phyloP scores from a whole-genome alignment of 1,140 invertebrate genomes.

The Hylaeus volcanicus region DNA sequence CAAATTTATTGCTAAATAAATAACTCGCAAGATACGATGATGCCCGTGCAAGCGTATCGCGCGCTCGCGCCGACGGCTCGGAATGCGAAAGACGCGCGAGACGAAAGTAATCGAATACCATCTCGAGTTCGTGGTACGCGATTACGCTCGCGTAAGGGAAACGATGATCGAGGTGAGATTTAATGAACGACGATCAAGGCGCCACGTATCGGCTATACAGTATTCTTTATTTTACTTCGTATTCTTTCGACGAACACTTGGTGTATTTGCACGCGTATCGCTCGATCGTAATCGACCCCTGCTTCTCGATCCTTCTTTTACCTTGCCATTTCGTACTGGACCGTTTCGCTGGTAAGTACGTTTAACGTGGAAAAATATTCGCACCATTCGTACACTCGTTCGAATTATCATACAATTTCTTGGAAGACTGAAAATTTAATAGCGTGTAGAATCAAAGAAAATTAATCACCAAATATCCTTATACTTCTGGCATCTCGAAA shows the following conservation, averaged over 20 bases:
- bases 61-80: conserved; percentile 17
- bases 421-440: too few species aligned
- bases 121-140: conserved; percentile 51
- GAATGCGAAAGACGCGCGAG: conserved; percentile 56
- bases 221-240: conserved; percentile 65
- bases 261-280: conserved; percentile 13
- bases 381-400: neutral
- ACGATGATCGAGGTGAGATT: conserved; percentile 56
- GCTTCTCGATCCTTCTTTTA: too few species aligned
- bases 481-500: too few species aligned
- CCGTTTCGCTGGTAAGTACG: too few species aligned
- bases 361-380: too few species aligned
- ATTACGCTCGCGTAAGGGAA: conserved; percentile 35
- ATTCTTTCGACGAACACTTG: conserved; percentile 41
- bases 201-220: conserved; percentile 52
- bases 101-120: conserved; percentile 65
- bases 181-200: conserved; percentile 61
- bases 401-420: too few species aligned
- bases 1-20: conserved; percentile 63
- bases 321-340: too few species aligned
- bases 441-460: too few species aligned
- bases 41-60: conserved; percentile 3
- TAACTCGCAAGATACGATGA: conserved; percentile 46
- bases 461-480: too few species aligned
- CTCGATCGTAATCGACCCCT: neutral